Evolutionary conservation across 2,113 vertebrate genomes (phyloP).

Genomic region (Acrocephalus arundinaceus): DNA sequence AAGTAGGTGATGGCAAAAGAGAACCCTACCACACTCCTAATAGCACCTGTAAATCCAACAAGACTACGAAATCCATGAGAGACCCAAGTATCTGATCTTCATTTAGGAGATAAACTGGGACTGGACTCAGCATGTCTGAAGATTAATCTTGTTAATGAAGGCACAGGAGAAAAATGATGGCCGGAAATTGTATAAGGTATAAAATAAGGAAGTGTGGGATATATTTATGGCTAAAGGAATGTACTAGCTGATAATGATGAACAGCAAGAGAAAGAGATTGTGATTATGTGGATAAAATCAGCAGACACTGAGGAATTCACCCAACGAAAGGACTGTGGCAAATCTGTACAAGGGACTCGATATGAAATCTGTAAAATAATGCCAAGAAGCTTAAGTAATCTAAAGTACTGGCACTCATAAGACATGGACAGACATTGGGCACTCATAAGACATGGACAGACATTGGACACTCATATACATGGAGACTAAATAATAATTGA

Average conservation of each 20-base stretch:
- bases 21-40: background rate
- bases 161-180: background rate
- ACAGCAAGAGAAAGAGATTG: background rate
- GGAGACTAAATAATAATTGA: constrained; percentile 9
- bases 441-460: background rate
- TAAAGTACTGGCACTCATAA: background rate
- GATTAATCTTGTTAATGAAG: background rate
- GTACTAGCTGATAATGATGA: background rate
- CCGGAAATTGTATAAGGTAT: background rate
- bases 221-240: background rate
- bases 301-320: background rate
- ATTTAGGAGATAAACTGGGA: background rate
- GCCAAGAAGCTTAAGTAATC: background rate
- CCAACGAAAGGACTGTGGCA: background rate
- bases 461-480: background rate
- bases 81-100: background rate
- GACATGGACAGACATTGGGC: background rate
- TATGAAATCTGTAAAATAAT: background rate
- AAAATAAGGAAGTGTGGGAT: background rate
- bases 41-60: background rate
- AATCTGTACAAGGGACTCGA: background rate
- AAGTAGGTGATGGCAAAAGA: background rate
- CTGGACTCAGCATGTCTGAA: background rate
- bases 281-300: background rate
- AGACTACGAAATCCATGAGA: background rate